These are phyloP conservation scores for Scomber japonicus DNA, from an alignment of 2,113 vertebrate genomes.

Conservation along the genomic window DNA sequence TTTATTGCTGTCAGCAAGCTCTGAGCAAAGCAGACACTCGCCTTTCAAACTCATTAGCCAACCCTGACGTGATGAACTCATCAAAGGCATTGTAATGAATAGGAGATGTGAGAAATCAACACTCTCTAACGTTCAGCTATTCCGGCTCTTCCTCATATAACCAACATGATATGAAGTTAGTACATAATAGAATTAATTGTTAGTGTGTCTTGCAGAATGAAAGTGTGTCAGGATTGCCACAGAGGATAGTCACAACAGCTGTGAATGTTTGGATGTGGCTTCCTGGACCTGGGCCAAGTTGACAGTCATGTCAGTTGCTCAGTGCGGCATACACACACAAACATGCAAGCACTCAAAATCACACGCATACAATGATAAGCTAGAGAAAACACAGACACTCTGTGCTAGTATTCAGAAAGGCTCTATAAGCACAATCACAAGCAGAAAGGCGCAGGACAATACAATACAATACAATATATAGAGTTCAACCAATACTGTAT, in stretches of 20 bases:
- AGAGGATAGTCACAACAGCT: slow-evolving; percentile 72
- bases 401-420: background rate
- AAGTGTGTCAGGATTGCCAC: slow-evolving; percentile 66
- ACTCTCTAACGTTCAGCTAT: slow-evolving; percentile 4
- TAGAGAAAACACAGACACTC: background rate
- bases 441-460: background rate
- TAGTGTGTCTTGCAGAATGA: slow-evolving; percentile 54
- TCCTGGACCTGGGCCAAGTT: slow-evolving; percentile 72
- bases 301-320: slow-evolving; percentile 66
- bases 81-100: slow-evolving; percentile 73
- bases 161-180: slow-evolving; percentile 43
- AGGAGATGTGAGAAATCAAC: slow-evolving; percentile 25
- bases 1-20: slow-evolving; percentile 73
- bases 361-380: slow-evolving; percentile 22
- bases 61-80: slow-evolving; percentile 76
- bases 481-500: background rate
- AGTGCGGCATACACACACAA: background rate
- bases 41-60: slow-evolving; percentile 77
- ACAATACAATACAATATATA: background rate
- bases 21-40: slow-evolving; percentile 70
- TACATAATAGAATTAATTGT: slow-evolving; percentile 62
- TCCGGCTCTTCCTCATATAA: slow-evolving; percentile 43
- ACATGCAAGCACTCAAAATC: background rate
- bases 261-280: slow-evolving; percentile 76
- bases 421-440: background rate